Percentiles rank a stretch among this genome's conserved stretches.
These are phyloP conservation scores for Crotalus horridus DNA, from an alignment of 2,113 vertebrate species.

Conservation along the genomic window DNA sequence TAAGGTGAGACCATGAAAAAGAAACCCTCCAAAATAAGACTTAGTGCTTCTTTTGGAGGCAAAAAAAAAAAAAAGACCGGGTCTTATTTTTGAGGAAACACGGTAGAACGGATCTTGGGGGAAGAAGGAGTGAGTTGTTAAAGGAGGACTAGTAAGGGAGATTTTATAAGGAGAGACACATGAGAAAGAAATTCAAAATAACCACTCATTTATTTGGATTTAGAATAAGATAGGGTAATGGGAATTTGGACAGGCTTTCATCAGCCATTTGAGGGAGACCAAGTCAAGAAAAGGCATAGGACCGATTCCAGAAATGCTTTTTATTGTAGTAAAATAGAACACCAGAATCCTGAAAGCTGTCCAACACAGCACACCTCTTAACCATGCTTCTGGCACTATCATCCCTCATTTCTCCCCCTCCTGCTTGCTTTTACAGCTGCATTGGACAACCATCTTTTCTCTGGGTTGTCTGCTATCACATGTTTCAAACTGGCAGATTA, in stretches of 20 bases:
- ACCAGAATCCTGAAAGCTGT: not conserved
- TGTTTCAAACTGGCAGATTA: not conserved
- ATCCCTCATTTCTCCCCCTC: not conserved
- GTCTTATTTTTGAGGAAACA: no score
- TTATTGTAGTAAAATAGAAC: not conserved
- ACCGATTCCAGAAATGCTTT: not conserved
- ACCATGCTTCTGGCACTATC: not conserved
- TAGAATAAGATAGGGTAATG: not conserved
- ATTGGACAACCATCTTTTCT: not conserved
- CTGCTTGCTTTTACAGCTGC: not conserved
- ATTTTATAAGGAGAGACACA: not conserved
- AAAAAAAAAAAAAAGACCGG: no score
- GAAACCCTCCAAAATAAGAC: no score
- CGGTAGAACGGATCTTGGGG: not conserved
- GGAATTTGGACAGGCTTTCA: not conserved
- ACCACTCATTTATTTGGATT: not conserved
- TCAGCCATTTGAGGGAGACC: not conserved
- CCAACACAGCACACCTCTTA: not conserved
- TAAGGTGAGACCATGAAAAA: no score
- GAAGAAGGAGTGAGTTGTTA: not conserved
- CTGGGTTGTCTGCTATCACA: not conserved
- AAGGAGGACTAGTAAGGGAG: not conserved
- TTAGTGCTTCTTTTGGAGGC: no score
- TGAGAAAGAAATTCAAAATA: not conserved
- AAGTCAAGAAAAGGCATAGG: not conserved